A percentile compares a stretch with the other conserved stretches of the same genome.
These are phyloP conservation scores for Melieria crassipennis DNA, from an alignment of 2,888 invertebrate genomes.

Conservation along the genomic window DNA sequence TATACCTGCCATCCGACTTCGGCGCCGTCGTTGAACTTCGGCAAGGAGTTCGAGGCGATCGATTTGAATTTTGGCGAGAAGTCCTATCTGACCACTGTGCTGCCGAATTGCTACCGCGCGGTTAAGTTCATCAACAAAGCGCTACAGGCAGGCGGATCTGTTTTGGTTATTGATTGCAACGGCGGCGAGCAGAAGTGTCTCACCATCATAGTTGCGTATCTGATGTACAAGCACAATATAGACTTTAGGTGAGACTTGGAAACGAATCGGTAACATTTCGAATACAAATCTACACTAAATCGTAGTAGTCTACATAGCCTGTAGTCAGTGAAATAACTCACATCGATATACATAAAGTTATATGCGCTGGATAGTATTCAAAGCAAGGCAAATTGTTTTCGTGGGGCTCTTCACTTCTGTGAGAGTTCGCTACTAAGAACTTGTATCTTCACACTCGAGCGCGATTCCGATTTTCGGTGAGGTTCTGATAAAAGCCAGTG, in stretches of 20 bases:
- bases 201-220: conserved; percentile 54
- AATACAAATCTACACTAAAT: neutral
- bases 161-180: conserved; percentile 54
- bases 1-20: conserved; percentile 7
- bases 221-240: conserved; percentile 58
- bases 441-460: too few relatives aligned
- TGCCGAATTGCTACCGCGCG: conserved; percentile 58
- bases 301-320: too few relatives aligned
- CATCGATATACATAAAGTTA: too few relatives aligned
- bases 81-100: conserved; percentile 53
- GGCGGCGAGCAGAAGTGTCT: conserved; percentile 56
- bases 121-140: conserved; percentile 56
- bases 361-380: neutral
- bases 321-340: too few relatives aligned
- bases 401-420: too few relatives aligned
- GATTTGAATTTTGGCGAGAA: conserved; percentile 58
- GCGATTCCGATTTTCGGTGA: too few relatives aligned
- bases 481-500: too few relatives aligned
- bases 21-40: conserved; percentile 40
- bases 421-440: too few relatives aligned
- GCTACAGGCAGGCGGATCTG: conserved; percentile 48
- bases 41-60: conserved; percentile 49
- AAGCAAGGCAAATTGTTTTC: too few relatives aligned
- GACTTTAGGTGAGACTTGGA: conserved; percentile 52
- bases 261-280: neutral